phyloP scores from a whole-genome alignment of 2,888 invertebrate species.

The Tetheella fluctuosa region DNA sequence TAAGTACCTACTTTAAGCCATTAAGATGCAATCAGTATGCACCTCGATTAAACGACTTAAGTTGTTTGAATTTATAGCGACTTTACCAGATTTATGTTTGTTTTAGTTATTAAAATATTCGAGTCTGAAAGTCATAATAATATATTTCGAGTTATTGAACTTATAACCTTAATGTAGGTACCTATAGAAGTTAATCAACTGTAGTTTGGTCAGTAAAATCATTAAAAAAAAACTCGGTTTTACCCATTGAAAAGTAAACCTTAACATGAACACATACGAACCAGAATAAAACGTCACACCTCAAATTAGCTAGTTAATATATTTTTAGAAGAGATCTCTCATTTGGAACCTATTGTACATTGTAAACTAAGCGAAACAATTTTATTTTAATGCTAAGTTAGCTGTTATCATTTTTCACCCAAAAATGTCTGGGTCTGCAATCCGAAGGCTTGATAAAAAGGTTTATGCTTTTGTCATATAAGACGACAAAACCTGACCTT shows the following conservation, averaged over 20 bases:
- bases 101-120: neutral
- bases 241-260: neutral
- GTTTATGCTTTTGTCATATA: slow-evolving; percentile 31
- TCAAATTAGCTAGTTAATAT: neutral
- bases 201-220: slow-evolving; percentile 1
- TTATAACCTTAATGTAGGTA: neutral
- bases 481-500: slow-evolving; percentile 34
- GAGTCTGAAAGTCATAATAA: slow-evolving; percentile 1
- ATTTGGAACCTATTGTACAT: slow-evolving; percentile 11
- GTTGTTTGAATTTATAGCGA: slow-evolving; percentile 6
- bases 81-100: neutral
- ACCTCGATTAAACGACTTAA: slow-evolving; percentile 6
- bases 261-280: neutral
- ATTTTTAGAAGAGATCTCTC: neutral
- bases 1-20: neutral
- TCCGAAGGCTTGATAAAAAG: slow-evolving; percentile 34
- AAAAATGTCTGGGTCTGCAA: slow-evolving; percentile 25
- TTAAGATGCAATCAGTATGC: slow-evolving; percentile 2
- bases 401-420: slow-evolving; percentile 30
- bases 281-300: neutral
- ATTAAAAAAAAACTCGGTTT: neutral
- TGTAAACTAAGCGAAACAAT: slow-evolving; percentile 33
- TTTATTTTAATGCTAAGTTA: slow-evolving; percentile 32
- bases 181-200: neutral
- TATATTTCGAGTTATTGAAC: neutral